Conservation (phyloP, 2,888 invertebrate genomes). For the Epinotia demarniana region DNA sequence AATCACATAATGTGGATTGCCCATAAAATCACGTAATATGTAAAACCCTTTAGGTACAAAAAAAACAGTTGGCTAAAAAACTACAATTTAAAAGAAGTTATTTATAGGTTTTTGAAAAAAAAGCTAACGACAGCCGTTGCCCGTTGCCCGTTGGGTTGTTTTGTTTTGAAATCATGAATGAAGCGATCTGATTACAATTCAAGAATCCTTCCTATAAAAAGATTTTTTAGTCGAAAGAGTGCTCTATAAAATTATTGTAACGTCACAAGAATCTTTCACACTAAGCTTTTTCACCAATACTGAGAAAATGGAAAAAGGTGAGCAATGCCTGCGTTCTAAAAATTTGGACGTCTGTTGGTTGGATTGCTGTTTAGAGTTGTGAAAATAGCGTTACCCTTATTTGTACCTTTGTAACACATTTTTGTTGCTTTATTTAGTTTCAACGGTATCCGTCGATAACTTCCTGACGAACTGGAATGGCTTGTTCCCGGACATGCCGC, state of each 20-base stretch:
- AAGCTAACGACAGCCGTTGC: too few species aligned
- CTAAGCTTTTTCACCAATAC: neutral
- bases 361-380: neutral
- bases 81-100: too few species aligned
- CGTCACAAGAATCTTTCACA: neutral
- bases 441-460: slow-evolving; percentile 57
- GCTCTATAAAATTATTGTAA: neutral
- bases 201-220: too few species aligned
- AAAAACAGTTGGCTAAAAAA: too few species aligned
- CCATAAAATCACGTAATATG: too few species aligned
- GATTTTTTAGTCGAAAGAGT: neutral
- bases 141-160: too few species aligned
- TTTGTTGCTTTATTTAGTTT: slow-evolving; percentile 49
- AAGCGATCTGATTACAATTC: too few species aligned
- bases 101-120: too few species aligned
- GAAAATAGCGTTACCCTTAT: neutral
- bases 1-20: too few species aligned
- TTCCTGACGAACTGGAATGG: slow-evolving; percentile 70
- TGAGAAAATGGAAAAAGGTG: slow-evolving; percentile 40
- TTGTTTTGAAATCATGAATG: too few species aligned
- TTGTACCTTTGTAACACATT: neutral
- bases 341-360: neutral
- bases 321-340: neutral
- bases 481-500: slow-evolving; percentile 62
- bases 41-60: too few species aligned